Conservation (phyloP, 2,888 invertebrate species). For the Cheilosia soror region DNA sequence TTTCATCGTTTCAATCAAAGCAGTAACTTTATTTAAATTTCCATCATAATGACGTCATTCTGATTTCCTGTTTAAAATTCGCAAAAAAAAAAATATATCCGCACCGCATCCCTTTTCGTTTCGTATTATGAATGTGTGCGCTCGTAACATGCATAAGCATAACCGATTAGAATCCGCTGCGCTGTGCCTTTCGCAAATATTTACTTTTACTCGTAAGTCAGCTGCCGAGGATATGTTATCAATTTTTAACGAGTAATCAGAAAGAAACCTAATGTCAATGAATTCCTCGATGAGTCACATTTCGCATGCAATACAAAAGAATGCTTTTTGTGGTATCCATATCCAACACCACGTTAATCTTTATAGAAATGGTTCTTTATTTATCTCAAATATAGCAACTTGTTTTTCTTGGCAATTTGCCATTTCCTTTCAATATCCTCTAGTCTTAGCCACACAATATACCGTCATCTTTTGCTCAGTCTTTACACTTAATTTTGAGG, state of each 20-base stretch:
- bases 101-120: background rate
- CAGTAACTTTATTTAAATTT: slow-evolving; percentile 28
- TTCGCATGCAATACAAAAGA: slow-evolving; percentile 4
- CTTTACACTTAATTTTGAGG: slow-evolving; percentile 26
- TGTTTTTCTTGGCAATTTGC: slow-evolving; percentile 65
- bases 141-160: background rate
- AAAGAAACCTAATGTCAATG: slow-evolving; percentile 33
- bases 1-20: slow-evolving; percentile 40
- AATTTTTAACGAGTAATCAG: slow-evolving; percentile 49
- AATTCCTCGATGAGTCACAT: slow-evolving; percentile 57
- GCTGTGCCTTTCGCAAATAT: slow-evolving; percentile 56
- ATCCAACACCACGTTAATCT: slow-evolving; percentile 17
- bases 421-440: slow-evolving; percentile 59
- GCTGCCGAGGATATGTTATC: slow-evolving; percentile 45
- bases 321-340: slow-evolving; percentile 5
- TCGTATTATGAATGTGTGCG: background rate
- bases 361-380: slow-evolving; percentile 18
- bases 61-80: slow-evolving; percentile 48
- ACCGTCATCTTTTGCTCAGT: slow-evolving; percentile 24
- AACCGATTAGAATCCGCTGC: slow-evolving; percentile 28
- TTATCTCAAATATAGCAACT: slow-evolving; percentile 52
- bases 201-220: slow-evolving; percentile 35
- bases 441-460: background rate
- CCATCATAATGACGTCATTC: slow-evolving; percentile 54
- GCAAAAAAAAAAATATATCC: slow-evolving; percentile 1